Evolutionary conservation across 2,113 vertebrate species (phyloP), one percentile per base, ranked within the genome.

Genomic region (Sialia sialis): DNA sequence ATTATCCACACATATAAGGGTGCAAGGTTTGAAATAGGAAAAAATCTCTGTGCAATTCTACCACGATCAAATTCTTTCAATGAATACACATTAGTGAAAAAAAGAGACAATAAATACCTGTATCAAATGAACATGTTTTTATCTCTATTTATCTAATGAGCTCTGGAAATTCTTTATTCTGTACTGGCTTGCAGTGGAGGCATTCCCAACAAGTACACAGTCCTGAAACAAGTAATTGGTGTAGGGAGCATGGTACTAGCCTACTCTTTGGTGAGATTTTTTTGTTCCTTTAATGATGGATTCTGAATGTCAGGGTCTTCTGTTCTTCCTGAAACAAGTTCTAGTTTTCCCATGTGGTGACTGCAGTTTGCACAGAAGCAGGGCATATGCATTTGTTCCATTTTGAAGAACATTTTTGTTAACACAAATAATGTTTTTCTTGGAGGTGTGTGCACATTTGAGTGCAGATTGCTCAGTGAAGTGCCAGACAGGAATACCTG

Each of bases 381-480:
- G 25, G 10, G 6, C 18, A 34, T 12, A 6, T 0, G 0, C 25
- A 46, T 64, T 73, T 36, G 38, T 20, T 12, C 44, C 36, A 46
- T 48, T 90, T 36, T 18, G 39, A 59, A 51, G 20, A 13, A 19
- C 0, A 4, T 1, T 17, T 62, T n/a, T 36, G 38, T 52, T 69
- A 64, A 54, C 17, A 39, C 3, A 5, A 64, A 48, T 18, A 30
- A n/a, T 19, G 26, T 68, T 91, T 91, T 51, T 48, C 46, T 12
- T 0, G 0, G 30, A 55, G 52, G 4, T 79, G 13, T 49, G 6
- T 10, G 4, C 26, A 15, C 19, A 23, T 62, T 18, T 1, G 0
- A 11, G 30, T 48, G 38, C 18, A 43, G 21, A 56, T 19, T 5
- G 6, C 38, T 79, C 60, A 54, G 16, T 36, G 32, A 74, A 70